phyloP scores from a whole-genome alignment of 1,140 invertebrate species.

The Eciton burchellii region DNA sequence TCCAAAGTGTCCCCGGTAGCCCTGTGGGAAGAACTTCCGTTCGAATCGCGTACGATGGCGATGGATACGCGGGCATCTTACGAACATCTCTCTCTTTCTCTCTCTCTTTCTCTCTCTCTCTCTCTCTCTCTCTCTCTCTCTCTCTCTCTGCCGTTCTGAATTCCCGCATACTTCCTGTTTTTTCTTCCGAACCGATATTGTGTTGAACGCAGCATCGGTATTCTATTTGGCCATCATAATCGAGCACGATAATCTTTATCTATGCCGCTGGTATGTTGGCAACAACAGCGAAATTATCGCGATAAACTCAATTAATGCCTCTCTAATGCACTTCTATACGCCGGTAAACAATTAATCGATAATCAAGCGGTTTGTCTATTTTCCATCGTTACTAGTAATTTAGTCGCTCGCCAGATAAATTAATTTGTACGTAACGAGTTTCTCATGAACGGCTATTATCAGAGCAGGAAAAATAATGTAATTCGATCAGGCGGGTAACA shows the following conservation, averaged over 20 bases:
- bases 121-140: conserved; percentile 24
- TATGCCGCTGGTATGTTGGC: not conserved
- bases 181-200: not conserved
- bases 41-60: conserved; percentile 67
- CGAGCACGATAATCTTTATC: conserved; percentile 10
- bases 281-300: not conserved
- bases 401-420: conserved; percentile 8
- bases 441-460: not conserved
- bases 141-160: conserved; percentile 1
- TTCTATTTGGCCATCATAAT: conserved; percentile 19
- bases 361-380: not conserved
- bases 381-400: conserved; percentile 27
- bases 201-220: not conserved
- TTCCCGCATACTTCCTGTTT: conserved; percentile 32
- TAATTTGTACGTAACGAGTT: conserved; percentile 37
- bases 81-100: conserved; percentile 32
- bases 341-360: conserved; percentile 32
- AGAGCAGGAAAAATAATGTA: conserved; percentile 1
- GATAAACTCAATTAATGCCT: not conserved
- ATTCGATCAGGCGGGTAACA: conserved; percentile 10
- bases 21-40: conserved; percentile 74
- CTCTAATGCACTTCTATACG: not conserved
- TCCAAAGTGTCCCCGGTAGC: conserved; percentile 76
- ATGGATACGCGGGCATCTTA: conserved; percentile 46
- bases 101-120: conserved; percentile 20